Evolutionary conservation across 2,888 invertebrate genomes (phyloP).

Genomic region (Caenorhabditis panamensis): DNA sequence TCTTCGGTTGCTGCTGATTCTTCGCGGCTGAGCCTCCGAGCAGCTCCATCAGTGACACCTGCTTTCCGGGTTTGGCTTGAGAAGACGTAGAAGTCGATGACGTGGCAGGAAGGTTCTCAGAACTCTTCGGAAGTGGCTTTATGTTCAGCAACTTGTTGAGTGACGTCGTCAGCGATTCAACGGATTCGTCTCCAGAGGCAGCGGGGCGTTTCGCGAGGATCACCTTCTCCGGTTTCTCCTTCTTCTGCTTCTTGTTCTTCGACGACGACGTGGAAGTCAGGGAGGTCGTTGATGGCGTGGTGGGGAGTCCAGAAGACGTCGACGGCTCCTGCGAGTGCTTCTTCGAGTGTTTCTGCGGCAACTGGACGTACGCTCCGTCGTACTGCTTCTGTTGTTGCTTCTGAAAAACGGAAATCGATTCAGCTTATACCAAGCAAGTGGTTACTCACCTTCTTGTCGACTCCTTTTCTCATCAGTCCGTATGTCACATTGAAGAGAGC

Average conservation of each 20-base stretch:
- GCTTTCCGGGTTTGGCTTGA: slow-evolving; percentile 11
- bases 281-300: neutral
- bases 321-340: neutral
- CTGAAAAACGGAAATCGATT: slow-evolving; percentile 1
- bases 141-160: slow-evolving; percentile 39
- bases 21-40: slow-evolving; percentile 16
- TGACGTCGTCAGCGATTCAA: slow-evolving; percentile 23
- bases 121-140: neutral
- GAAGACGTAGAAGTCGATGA: neutral
- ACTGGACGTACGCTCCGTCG: slow-evolving; percentile 37
- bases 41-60: slow-evolving; percentile 36
- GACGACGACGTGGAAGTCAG: slow-evolving; percentile 1
- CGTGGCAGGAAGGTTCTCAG: neutral
- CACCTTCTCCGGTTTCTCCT: slow-evolving; percentile 26
- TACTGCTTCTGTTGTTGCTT: slow-evolving; percentile 7
- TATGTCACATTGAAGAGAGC: slow-evolving; percentile 67
- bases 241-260: slow-evolving; percentile 16
- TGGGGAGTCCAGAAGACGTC: neutral
- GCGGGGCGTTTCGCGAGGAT: slow-evolving; percentile 5
- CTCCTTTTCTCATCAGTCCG: slow-evolving; percentile 56
- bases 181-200: neutral
- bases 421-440: neutral
- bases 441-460: slow-evolving; percentile 12
- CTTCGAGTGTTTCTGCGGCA: slow-evolving; percentile 34
- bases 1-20: neutral